Base-by-base conservation (phyloP, 2,797 vertebrate species). In the Sibirionetta formosa region DNA sequence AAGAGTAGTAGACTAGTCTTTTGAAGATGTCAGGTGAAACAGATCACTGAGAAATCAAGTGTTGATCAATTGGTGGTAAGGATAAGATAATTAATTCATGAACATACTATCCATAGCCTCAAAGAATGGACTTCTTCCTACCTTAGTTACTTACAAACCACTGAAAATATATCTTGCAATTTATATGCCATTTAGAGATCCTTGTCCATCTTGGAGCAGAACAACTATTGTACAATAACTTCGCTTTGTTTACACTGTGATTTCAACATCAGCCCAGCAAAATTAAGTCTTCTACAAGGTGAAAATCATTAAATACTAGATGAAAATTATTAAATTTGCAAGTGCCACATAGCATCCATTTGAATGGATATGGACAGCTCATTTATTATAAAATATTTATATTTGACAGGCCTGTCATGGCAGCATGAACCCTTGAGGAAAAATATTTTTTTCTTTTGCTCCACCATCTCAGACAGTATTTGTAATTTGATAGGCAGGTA, bases 401-500 rank as follows among this genome's bases (percentile, higher is more conserved):
- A 57, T 89, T 83, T 95, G 82, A 93, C 87, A 94, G 86, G 87
- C 33, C 29, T 83, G 86, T 90, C 86, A 91, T 18, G 8, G 88
- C 0, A 83, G 4, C 48, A 50, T 2, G 10, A 15, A 86, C 18
- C 68, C 84, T 76, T 64, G 69, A 95, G 63, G 81, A 94, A 82
- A 85, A 92, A 56, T 35, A 12, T 11, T 29, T 93, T 95, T 93
- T 91, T 24, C 27, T 31, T 69, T 78, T 88, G 69, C 48, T 89
- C 38, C 50, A 77, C 4, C 14, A 29, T 42, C 46, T 84, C 89
- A 91, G 58, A 56, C 36, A 88, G 33, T 89, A 96, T 96, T 94
- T 97, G 86, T 89, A 79, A 12, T 58, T 91, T 97, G 93, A 97
- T 50, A 80, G 95, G 93, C 94, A 96, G 78, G 26, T 92, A 76